Percentiles rank a stretch among this genome's conserved stretches.
Conservation (phyloP, 2,888 invertebrate genomes). For the Drosophila recens region DNA sequence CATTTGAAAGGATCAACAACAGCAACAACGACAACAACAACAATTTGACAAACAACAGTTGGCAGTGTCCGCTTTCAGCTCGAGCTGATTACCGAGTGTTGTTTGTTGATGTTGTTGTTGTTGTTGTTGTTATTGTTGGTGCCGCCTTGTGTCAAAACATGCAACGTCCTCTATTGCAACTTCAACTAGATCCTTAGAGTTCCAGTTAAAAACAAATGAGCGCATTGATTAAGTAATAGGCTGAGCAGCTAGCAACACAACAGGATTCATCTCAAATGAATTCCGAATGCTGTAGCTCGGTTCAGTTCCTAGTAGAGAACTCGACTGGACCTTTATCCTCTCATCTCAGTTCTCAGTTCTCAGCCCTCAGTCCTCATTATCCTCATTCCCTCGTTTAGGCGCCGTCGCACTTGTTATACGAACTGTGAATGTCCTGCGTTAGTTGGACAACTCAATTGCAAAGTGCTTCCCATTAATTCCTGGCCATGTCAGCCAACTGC, state of each 20-base stretch:
- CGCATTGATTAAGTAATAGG: constrained; percentile 74
- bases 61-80: constrained; percentile 61
- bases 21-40: constrained; percentile 6
- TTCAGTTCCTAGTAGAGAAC: constrained; percentile 57
- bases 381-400: constrained; percentile 18
- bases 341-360: too few relatives aligned
- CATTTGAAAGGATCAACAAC: constrained; percentile 26
- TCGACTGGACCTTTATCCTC: constrained; percentile 26
- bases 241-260: constrained; percentile 23
- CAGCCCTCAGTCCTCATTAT: background rate
- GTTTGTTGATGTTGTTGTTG: constrained; percentile 17
- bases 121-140: constrained; percentile 30
- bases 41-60: constrained; percentile 25
- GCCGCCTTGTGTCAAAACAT: constrained; percentile 73
- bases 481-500: constrained; percentile 63
- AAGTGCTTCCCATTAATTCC: constrained; percentile 73
- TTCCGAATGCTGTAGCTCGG: constrained; percentile 5
- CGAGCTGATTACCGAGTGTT: constrained; percentile 17
- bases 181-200: constrained; percentile 34
- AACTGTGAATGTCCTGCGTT: constrained; percentile 21
- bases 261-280: constrained; percentile 20
- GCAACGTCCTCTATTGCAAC: constrained; percentile 26
- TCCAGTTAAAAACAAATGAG: constrained; percentile 71
- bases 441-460: constrained; percentile 70
- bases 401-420: constrained; percentile 34